These are phyloP conservation scores for Bicyclus anynana DNA, from an alignment of 1,140 invertebrate genomes.

Conservation along the genomic window DNA sequence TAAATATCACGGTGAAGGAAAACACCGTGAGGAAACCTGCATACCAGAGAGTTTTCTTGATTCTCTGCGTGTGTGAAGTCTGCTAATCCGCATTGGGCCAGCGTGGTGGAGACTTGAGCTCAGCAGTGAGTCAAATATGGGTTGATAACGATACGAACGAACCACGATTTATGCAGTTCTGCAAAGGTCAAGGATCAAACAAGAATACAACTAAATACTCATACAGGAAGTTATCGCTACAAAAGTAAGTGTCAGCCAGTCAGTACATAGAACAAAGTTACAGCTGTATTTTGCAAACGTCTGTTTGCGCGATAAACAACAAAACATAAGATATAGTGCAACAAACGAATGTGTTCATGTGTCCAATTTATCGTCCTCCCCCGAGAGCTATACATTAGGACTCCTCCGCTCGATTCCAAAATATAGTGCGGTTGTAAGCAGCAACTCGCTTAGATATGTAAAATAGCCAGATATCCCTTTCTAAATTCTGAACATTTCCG, in stretches of 20 bases:
- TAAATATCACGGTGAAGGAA: too few relatives aligned
- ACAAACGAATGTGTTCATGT: conserved; percentile 10
- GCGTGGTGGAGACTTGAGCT: too few relatives aligned
- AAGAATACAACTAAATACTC: too few relatives aligned
- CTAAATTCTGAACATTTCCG: conserved; percentile 7
- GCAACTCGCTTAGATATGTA: conserved; percentile 8
- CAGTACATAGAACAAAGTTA: neutral
- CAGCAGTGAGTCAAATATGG: too few relatives aligned
- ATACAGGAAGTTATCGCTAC: too few relatives aligned
- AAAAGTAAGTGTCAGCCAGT: neutral
- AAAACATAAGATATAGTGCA: conserved; percentile 7
- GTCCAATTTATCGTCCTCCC: conserved; percentile 7
- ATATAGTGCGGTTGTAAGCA: conserved; percentile 11
- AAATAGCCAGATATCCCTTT: conserved; percentile 8
- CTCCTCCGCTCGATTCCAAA: conserved; percentile 6
- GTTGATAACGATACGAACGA: too few relatives aligned
- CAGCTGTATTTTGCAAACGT: neutral
- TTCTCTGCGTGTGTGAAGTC: too few relatives aligned
- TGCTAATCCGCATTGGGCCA: too few relatives aligned
- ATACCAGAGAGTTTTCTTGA: too few relatives aligned
- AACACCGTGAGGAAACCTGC: too few relatives aligned
- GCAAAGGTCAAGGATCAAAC: too few relatives aligned
- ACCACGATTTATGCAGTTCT: too few relatives aligned
- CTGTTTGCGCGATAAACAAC: conserved; percentile 6
- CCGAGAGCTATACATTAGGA: conserved; percentile 6